Evolutionary conservation across 64 coral and sea anemone species (phyloP), one percentile per base, ranked within the genome.

Genomic region (Anthopleura sola): DNA sequence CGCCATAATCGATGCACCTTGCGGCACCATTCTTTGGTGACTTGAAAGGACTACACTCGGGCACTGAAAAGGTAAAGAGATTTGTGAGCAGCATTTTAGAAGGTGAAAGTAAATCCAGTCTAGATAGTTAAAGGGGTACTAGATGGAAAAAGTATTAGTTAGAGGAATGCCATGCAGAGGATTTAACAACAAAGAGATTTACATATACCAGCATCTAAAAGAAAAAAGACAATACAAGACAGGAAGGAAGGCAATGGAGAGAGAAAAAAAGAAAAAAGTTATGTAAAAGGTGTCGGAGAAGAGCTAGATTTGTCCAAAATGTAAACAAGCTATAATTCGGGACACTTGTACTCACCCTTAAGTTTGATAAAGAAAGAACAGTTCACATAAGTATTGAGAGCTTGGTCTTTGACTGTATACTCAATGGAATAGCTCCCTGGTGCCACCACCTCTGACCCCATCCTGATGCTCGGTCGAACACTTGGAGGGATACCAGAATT

Each of bases 11-110:
- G 29, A 46, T 46, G 19, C 79, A 56, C 15, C 14, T 37, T 33
- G 77, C 36, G 0, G 85, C 78, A 0, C 90, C 90, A 57, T 92
- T 87, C 34, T 87, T 87, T 46, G 90, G 90, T 23, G 90, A 47
- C 13, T 40, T 33, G 53, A 82, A 92, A 6, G 77, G 23, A 18
- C 36, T 66, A 58, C 90, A 92, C 5, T 53, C 38, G 37, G 53
- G 60, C n/a, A 55, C 90, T 92, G 60, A 32, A 75, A 87, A 83
- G 49, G 14, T 36, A 80, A 58, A 46, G 16, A 53, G 50, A 44
- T 44, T 44, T 44, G 40, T 44, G 9, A 79, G 66, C 6, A 60
- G 0, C n/a, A 17, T 56, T 56, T 56, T 13, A 21, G 9, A 17
- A 12, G 20, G 37, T 23, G 48, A 81, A 24, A 21, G 37, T 3